These are phyloP conservation scores for Euwallacea similis DNA, from an alignment of 1,140 invertebrate genomes.

Conservation along the genomic window DNA sequence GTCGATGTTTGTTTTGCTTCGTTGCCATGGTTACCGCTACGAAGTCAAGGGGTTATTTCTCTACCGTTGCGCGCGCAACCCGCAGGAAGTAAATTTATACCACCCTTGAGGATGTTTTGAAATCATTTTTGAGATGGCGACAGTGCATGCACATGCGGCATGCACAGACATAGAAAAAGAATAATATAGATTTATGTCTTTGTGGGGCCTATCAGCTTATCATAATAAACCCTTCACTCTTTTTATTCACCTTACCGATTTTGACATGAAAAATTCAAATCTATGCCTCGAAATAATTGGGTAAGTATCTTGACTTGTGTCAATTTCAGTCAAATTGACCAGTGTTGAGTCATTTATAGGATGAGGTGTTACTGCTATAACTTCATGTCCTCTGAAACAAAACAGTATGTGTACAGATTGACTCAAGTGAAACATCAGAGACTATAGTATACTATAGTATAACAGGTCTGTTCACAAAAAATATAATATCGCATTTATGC, in stretches of 20 bases:
- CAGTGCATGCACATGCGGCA: too few relatives aligned
- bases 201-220: neutral
- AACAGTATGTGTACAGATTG: neutral
- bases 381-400: conserved; percentile 51
- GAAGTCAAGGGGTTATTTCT: too few relatives aligned
- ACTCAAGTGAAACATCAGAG: too few relatives aligned
- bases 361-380: conserved; percentile 50
- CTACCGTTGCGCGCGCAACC: too few relatives aligned
- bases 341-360: conserved; percentile 46
- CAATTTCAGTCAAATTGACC: conserved; percentile 48
- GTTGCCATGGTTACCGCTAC: too few relatives aligned
- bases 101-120: too few relatives aligned
- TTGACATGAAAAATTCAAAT: conserved; percentile 42
- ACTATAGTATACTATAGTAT: too few relatives aligned
- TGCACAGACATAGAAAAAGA: neutral
- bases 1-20: too few relatives aligned
- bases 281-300: conserved; percentile 35
- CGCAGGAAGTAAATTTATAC: too few relatives aligned
- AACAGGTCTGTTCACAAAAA: too few relatives aligned
- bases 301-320: conserved; percentile 36
- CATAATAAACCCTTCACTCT: neutral
- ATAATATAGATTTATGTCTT: neutral
- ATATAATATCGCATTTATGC: too few relatives aligned
- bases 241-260: conserved; percentile 24
- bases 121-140: too few relatives aligned